Evolutionary conservation across 2,888 invertebrate species (phyloP), one percentile per base, ranked within the genome.

Genomic region (Euplexia lucipara): DNA sequence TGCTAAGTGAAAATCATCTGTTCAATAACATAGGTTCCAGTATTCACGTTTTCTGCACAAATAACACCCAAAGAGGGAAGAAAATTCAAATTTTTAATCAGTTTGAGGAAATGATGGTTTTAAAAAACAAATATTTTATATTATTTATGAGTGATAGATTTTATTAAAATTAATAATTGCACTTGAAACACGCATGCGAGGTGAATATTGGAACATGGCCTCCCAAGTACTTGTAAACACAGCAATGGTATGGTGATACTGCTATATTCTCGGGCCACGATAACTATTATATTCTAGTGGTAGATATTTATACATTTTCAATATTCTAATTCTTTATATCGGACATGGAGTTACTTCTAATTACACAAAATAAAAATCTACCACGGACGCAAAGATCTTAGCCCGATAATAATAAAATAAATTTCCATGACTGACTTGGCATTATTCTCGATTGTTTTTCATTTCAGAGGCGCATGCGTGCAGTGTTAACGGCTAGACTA

Each of bases 381-480:
- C 76, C 80, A 83, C 78, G 78, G 79, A 79, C 61, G 20, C 53
- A 49, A 60, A 82, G 69, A 87, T 89, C 86, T 73, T 87, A 83
- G 87, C 86, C 87, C 85, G 88, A 86, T 77, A 84, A 86, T 86
- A 88, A 66, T 72, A 69, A 78, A 81, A 86, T 87, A 93, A 95
- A 95, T 94, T 93, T 94, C 95, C 95, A 95, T 95, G 95, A 95
- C 95, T 92, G 92, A 92, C 94, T 94, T 85, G 89, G 95, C 95
- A 95, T 93, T 93, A 94, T 94, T 94, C 91, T 93, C 92, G 88
- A 90, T 88, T 92, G 90, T 94, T 93, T 94, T 93, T 86, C 87
- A 91, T 95, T 95, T 94, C 95, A 95, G 95, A 95, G 95, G 95
- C 95, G 93, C 95, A 95, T 95, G 95, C 95, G 91, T 90, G 92